phyloP scores from a whole-genome alignment of 2,113 vertebrate genomes.

The Macrotus californicus region DNA sequence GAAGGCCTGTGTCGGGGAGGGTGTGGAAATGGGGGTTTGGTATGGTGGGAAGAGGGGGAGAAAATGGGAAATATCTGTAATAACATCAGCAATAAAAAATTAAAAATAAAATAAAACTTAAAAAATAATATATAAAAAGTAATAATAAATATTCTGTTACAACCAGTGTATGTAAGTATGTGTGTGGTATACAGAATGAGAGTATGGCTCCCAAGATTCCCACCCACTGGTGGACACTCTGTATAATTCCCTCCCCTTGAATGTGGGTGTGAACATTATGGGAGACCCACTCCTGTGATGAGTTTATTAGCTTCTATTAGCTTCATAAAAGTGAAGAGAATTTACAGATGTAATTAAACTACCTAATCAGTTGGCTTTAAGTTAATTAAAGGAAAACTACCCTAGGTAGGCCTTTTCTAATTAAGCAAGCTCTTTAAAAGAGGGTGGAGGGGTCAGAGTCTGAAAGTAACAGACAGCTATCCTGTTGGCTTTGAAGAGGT shows the following conservation, averaged over 20 bases:
- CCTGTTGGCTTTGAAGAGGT: not conserved
- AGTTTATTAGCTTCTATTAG: not conserved
- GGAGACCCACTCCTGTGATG: not conserved
- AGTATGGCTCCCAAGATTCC: not conserved
- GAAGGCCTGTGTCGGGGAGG: too few species aligned
- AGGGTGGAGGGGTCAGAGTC: not conserved
- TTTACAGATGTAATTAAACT: not conserved
- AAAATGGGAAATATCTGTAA: too few species aligned
- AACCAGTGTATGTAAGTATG: not conserved
- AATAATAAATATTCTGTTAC: not conserved
- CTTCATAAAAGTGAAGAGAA: not conserved
- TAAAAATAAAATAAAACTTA: too few species aligned
- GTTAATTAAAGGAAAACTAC: not conserved
- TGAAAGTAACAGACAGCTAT: not conserved
- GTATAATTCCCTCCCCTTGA: not conserved
- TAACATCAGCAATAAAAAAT: too few species aligned
- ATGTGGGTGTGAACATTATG: not conserved
- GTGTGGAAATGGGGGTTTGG: too few species aligned
- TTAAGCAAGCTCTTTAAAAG: not conserved
- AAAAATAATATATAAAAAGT: not conserved
- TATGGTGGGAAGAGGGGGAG: too few species aligned
- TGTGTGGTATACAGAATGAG: not conserved
- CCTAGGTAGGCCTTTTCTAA: not conserved
- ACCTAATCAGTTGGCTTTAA: not conserved
- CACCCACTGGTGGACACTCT: not conserved